Evolutionary conservation across 2,113 vertebrate genomes (phyloP).

Genomic region (Atrichornis clamosus): DNA sequence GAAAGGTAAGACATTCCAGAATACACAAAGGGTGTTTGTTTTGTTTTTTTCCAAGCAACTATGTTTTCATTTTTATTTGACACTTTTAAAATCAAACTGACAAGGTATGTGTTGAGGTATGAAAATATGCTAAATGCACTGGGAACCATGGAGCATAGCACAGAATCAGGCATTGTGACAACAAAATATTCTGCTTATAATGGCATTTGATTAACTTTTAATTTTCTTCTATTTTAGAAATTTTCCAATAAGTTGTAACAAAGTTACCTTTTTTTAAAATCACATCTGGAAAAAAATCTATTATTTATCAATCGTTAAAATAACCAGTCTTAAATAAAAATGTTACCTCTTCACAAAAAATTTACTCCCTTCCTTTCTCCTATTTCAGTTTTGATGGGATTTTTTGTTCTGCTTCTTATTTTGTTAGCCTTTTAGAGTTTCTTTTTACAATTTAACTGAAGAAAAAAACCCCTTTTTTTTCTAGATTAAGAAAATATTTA

Average conservation of each 20-base stretch:
- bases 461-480: background rate
- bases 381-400: background rate
- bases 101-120: background rate
- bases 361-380: background rate
- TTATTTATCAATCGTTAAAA: background rate
- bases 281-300: background rate
- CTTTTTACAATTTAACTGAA: background rate
- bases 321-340: background rate
- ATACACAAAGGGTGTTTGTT: background rate
- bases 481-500: background rate
- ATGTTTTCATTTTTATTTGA: background rate
- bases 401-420: background rate
- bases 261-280: background rate
- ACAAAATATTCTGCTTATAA: background rate
- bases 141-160: fast-evolving
- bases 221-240: background rate
- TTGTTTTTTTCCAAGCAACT: background rate
- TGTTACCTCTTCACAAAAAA: background rate
- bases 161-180: background rate
- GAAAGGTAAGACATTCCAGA: background rate
- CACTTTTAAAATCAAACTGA: background rate
- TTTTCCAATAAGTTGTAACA: background rate
- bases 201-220: background rate
- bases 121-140: background rate
- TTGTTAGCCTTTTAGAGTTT: background rate